Percentiles rank a stretch among this genome's conserved stretches.
phyloP scores from a whole-genome alignment of 2,797 vertebrate genomes.

The Aphelocoma californica region DNA sequence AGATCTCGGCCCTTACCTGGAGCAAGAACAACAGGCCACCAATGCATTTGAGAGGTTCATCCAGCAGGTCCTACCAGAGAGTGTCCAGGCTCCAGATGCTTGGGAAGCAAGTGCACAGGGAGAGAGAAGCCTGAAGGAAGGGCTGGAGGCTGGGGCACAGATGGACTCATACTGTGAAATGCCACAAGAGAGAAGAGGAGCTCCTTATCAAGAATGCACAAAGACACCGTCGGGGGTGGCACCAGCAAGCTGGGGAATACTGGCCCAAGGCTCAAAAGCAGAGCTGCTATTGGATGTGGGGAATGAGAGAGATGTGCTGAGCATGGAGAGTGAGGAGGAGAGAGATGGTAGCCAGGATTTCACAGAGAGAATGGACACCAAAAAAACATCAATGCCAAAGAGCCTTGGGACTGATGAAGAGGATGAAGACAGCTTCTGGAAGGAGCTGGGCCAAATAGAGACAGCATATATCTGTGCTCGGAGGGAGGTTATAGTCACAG shows the following conservation, averaged over 20 bases:
- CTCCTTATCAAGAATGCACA: neutral
- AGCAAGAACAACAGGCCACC: neutral
- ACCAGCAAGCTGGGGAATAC: neutral
- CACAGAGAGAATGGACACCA: neutral
- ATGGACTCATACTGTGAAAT: neutral
- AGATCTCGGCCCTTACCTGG: constrained; percentile 4
- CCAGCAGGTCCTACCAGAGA: neutral
- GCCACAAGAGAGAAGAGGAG: neutral
- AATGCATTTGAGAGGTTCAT: neutral
- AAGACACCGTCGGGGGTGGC: fast-evolving
- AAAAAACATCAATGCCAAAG: neutral
- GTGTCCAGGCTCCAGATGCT: neutral
- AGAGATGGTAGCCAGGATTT: neutral
- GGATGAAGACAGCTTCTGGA: neutral
- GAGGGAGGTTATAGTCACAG: neutral
- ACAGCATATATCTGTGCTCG: neutral
- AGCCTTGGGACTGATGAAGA: neutral
- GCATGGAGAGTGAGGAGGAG: neutral
- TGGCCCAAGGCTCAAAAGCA: neutral
- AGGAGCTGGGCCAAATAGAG: neutral
- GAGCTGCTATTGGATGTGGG: neutral
- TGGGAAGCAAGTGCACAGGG: neutral
- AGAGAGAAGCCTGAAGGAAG: neutral
- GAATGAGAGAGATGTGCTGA: neutral
- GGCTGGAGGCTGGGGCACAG: neutral